Percentiles rank a stretch among this genome's conserved stretches.
Conservation (phyloP, 2,888 invertebrate species). For the Rosalia funebris region DNA sequence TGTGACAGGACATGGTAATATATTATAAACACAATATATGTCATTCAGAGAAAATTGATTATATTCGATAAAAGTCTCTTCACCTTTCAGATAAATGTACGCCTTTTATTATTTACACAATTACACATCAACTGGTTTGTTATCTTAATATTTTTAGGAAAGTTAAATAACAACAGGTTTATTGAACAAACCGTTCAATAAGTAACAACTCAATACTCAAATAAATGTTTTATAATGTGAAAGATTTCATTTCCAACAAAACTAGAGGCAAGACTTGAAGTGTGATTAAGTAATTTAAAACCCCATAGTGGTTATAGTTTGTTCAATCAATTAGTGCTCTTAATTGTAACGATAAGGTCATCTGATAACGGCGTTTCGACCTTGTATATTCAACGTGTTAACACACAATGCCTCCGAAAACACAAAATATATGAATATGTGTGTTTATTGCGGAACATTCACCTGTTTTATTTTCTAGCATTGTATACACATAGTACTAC, state of each 20-base stretch:
- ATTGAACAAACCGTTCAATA: neutral
- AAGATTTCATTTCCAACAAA: too few species aligned
- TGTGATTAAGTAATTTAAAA: too few species aligned
- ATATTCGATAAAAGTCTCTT: neutral
- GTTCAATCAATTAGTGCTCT: neutral
- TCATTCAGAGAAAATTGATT: neutral
- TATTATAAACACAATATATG: neutral
- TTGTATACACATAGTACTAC: too few species aligned
- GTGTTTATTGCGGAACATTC: too few species aligned
- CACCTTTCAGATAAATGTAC: neutral
- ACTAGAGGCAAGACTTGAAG: too few species aligned
- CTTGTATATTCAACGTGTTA: neutral
- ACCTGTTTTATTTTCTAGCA: too few species aligned
- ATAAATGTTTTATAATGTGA: too few species aligned
- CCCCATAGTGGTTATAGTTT: too few species aligned
- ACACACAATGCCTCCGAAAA: neutral
- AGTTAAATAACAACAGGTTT: neutral
- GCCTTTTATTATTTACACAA: neutral
- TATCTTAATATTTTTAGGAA: neutral
- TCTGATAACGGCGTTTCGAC: neutral
- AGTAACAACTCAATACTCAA: neutral
- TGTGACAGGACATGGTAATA: too few species aligned
- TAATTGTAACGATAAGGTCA: slow-evolving; percentile 1
- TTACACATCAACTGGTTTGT: neutral
- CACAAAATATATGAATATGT: neutral